These are phyloP conservation scores for Lethrus apterus DNA, from an alignment of 1,140 invertebrate genomes.

Conservation along the genomic window DNA sequence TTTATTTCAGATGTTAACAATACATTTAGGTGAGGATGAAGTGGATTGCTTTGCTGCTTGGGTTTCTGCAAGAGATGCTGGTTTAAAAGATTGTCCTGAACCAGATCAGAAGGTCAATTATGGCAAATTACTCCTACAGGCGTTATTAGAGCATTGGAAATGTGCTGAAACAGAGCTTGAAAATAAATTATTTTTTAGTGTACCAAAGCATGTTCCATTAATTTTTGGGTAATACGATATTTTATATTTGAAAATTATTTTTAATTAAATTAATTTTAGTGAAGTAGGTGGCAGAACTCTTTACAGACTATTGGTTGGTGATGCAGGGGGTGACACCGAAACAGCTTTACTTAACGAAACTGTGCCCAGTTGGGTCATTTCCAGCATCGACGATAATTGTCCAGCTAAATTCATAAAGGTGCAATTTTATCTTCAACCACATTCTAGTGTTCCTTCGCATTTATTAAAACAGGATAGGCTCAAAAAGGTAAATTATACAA, in stretches of 20 bases:
- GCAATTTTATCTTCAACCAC: slow-evolving; percentile 92
- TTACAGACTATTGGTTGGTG: slow-evolving; percentile 82
- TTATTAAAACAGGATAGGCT: slow-evolving; percentile 79
- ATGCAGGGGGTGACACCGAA: slow-evolving; percentile 94
- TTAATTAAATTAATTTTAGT: slow-evolving; percentile 54
- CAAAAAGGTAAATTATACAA: slow-evolving; percentile 67
- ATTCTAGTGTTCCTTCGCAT: slow-evolving; percentile 61
- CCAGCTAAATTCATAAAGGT: slow-evolving; percentile 96
- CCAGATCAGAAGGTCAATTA: slow-evolving; percentile 95
- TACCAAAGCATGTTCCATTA: slow-evolving; percentile 92
- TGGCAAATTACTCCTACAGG: slow-evolving; percentile 88
- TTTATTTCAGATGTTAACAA: slow-evolving; percentile 89
- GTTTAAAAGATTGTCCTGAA: slow-evolving; percentile 66
- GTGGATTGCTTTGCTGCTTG: slow-evolving; percentile 96
- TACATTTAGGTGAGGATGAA: slow-evolving; percentile 94
- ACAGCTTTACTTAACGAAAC: slow-evolving; percentile 86
- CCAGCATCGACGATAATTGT: slow-evolving; percentile 90
- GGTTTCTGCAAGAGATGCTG: slow-evolving; percentile 94
- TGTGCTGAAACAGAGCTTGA: slow-evolving; percentile 56
- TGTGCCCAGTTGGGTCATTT: slow-evolving; percentile 93
- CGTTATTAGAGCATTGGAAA: slow-evolving; percentile 94
- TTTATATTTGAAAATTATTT: not conserved
- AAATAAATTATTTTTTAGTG: slow-evolving; percentile 81
- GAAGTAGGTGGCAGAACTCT: slow-evolving; percentile 92
- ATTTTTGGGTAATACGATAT: slow-evolving; percentile 73